phyloP scores from a whole-genome alignment of 2,797 vertebrate species.

The Ataeniobius toweri region DNA sequence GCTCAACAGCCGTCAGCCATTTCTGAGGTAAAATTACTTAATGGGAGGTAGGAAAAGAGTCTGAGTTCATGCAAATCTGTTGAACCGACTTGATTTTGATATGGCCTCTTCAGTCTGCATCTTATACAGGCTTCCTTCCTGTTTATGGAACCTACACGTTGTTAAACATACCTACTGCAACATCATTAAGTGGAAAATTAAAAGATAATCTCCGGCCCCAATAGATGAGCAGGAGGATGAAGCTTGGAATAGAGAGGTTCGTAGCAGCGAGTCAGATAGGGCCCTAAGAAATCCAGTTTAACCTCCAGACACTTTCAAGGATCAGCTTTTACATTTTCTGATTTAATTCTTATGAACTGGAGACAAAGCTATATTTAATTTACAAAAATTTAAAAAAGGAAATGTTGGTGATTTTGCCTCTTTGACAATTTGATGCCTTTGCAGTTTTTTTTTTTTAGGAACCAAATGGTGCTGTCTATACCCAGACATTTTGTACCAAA shows the following conservation, averaged over 20 bases:
- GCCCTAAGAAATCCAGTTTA: too few species aligned
- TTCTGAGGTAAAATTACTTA: slow-evolving; percentile 18
- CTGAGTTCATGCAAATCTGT: background rate
- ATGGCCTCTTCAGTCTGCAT: background rate
- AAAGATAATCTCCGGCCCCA: background rate
- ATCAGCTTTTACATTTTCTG: too few species aligned
- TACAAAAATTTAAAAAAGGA: background rate
- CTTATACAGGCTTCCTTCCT: background rate
- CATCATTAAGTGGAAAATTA: background rate
- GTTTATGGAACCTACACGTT: background rate
- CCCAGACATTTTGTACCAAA: background rate
- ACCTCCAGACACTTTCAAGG: too few species aligned
- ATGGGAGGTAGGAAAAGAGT: background rate
- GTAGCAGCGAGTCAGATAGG: too few species aligned
- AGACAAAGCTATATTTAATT: background rate
- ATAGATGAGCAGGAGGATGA: too few species aligned
- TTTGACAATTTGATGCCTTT: background rate
- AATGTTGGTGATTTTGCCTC: too few species aligned
- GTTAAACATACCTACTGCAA: background rate
- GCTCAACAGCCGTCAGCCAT: slow-evolving; percentile 20
- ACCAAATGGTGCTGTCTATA: background rate
- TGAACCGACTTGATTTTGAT: background rate
- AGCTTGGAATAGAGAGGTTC: background rate
- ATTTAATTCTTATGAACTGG: too few species aligned
- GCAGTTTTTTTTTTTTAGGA: background rate